Conservation (phyloP, 2,888 invertebrate genomes). For the Andrena camellia region DNA sequence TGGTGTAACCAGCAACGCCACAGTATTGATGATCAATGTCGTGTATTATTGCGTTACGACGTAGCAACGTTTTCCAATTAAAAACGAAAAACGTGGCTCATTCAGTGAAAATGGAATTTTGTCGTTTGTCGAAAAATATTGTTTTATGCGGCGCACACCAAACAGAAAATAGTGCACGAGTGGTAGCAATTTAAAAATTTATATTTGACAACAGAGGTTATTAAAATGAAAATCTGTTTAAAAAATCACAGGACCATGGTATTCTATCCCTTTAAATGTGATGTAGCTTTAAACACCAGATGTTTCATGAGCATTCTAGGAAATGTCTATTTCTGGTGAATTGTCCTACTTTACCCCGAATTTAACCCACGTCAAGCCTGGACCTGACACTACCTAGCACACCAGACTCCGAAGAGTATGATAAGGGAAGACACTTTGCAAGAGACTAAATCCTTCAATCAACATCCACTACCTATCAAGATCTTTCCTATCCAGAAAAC, state of each 20-base stretch:
- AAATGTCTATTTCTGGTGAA: too few species aligned
- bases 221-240: background rate
- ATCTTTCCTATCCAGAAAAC: background rate
- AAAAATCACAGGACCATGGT: background rate
- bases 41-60: background rate
- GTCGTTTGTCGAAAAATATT: constrained; percentile 3
- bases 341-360: too few species aligned
- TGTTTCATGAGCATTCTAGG: too few species aligned
- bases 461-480: background rate
- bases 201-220: background rate
- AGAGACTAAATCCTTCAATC: background rate
- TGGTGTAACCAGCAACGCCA: background rate
- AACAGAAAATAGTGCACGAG: background rate
- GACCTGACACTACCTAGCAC: too few species aligned
- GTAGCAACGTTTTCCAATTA: constrained; percentile 12
- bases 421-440: background rate
- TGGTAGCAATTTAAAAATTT: background rate
- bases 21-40: constrained; percentile 1
- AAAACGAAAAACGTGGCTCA: constrained; percentile 16
- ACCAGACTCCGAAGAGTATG: too few species aligned
- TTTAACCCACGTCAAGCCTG: too few species aligned
- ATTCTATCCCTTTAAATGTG: too few species aligned
- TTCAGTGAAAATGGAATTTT: background rate
- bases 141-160: background rate
- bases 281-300: too few species aligned